phyloP scores from a whole-genome alignment of 1,140 invertebrate species.

The Triops longicaudatus region DNA sequence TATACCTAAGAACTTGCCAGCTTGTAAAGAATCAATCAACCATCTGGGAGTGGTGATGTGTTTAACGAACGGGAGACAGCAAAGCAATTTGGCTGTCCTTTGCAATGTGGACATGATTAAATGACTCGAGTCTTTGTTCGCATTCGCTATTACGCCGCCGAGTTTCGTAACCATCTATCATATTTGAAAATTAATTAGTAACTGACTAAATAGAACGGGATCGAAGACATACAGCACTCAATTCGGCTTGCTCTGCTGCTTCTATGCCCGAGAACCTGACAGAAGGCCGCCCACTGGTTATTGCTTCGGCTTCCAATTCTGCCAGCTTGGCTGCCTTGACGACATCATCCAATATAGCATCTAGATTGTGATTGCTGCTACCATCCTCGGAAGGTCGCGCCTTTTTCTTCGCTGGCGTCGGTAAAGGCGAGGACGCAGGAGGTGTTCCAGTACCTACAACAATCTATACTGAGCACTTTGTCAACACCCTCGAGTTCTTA shows the following conservation, averaged over 20 bases:
- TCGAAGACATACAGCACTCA: neutral
- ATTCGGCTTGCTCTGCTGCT: constrained; percentile 22
- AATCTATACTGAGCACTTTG: constrained; percentile 24
- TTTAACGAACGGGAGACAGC: constrained; percentile 62
- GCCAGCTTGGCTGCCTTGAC: constrained; percentile 26
- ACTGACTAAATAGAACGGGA: too few species aligned
- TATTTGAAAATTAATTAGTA: constrained; percentile 16
- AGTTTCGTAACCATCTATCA: constrained; percentile 58
- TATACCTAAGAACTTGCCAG: constrained; percentile 61
- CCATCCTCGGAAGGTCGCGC: constrained; percentile 20
- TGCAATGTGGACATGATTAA: constrained; percentile 65
- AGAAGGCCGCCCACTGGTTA: constrained; percentile 4
- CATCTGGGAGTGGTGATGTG: constrained; percentile 72
- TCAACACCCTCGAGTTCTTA: neutral
- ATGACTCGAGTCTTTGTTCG: constrained; percentile 68
- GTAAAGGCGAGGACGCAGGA: constrained; percentile 2
- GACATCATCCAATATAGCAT: constrained; percentile 29
- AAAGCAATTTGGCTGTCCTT: constrained; percentile 76
- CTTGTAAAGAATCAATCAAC: constrained; percentile 65
- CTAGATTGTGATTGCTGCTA: constrained; percentile 27
- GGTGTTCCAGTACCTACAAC: constrained; percentile 26
- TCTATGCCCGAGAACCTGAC: constrained; percentile 27
- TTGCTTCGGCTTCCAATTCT: constrained; percentile 1
- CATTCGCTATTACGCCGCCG: constrained; percentile 61
- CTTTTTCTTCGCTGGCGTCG: constrained; percentile 25